Evolutionary conservation across 2,888 invertebrate species (phyloP), one percentile per base, ranked within the genome.

Genomic region (Eristalinus sepulchralis): DNA sequence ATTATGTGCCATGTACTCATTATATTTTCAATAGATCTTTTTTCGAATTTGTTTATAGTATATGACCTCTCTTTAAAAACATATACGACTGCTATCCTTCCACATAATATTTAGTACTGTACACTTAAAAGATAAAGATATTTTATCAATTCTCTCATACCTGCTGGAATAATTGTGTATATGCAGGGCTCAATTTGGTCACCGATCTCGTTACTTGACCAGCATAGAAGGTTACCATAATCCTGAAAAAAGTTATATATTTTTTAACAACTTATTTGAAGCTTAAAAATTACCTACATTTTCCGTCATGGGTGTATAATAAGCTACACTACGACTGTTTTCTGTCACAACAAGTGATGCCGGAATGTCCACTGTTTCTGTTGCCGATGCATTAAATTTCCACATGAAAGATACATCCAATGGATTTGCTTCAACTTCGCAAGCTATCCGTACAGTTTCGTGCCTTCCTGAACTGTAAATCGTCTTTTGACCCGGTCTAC

Each of bases 341-440:
- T 96, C 95, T 67, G 94, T 94, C 82, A 93, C 93, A 88, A 95
- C 94, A 88, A 94, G 94, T 75, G 94, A 94, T 84, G 94, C 94
- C 13, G 95, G 94, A 89, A 96, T 95, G 92, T 96, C 96, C 87
- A 95, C 93, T 33, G 94, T 94, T 89, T 96, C 96, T 88, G 95
- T 94, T 70, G 91, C 90, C 57, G 95, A 95, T 91, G 95, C 96
- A 93, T 96, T 96, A 93, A 96, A 96, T 92, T 95, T 95, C 96
- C 96, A 96, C 82, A 94, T 93, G 92, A 96, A 96, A 88, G 93
- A 94, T 47, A 95, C 94, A 88, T 95, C 95, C 75, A 94, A 92
- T 20, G 96, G 96, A 93, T 96, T 96, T 39, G 96, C 95, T 90
- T 96, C 96, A 77, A 96, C 93, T 91, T 95, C 95, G 92, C 96